Evolutionary conservation across 2,888 invertebrate species (phyloP).

Genomic region (Meghimatium bilineatum): DNA sequence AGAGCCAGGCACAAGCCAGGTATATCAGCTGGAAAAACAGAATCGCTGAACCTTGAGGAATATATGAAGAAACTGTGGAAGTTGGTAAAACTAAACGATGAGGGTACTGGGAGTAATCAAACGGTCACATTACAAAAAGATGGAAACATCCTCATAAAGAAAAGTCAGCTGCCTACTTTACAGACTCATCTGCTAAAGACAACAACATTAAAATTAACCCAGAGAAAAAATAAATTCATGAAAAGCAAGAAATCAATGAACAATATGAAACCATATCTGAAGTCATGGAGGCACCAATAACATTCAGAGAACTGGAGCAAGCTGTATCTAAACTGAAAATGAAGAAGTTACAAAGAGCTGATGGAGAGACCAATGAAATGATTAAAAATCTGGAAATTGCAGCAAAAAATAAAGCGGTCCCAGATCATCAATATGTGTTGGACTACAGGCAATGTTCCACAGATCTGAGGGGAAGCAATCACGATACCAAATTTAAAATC

Average conservation of each 20-base stretch:
- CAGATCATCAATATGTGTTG: not conserved
- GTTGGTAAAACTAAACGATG: too few species aligned
- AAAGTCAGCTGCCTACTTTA: not conserved
- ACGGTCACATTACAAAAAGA: not conserved
- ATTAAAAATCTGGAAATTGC: not conserved
- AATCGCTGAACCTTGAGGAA: too few species aligned
- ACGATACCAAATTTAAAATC: not conserved
- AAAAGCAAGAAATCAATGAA: not conserved
- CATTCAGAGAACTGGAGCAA: not conserved
- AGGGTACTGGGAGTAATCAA: not conserved
- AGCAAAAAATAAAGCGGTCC: not conserved
- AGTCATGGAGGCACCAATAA: not conserved
- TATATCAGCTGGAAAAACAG: too few species aligned
- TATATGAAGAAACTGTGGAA: too few species aligned
- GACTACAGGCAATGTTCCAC: not conserved
- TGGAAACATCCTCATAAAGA: not conserved
- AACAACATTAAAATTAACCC: not conserved
- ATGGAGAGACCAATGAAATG: not conserved
- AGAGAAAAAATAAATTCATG: not conserved
- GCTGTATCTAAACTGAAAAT: not conserved
- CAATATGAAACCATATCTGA: not conserved
- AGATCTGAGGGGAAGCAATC: conserved; percentile 22
- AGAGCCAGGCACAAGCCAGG: too few species aligned
- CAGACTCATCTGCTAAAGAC: not conserved
- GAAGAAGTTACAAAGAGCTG: not conserved